Percentiles rank a stretch among this genome's conserved stretches.
Conservation (phyloP, 2,888 invertebrate genomes). For the Mythimna lalbum region DNA sequence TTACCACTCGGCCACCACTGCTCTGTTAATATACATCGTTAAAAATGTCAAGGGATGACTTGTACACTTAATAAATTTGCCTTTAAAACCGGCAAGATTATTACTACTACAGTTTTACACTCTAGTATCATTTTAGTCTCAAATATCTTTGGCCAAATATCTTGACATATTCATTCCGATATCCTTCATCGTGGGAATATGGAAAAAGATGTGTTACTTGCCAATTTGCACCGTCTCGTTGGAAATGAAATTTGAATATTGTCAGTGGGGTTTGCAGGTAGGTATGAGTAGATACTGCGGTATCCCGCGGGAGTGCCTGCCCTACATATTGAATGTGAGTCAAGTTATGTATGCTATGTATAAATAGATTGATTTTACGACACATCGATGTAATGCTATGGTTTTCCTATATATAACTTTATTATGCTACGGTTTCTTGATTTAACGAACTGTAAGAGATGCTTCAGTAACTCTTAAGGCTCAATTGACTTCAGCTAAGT, state of each 20-base stretch:
- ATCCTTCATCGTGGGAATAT: slow-evolving; percentile 29
- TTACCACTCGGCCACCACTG: too few relatives aligned
- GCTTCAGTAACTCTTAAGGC: too few relatives aligned
- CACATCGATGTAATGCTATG: not conserved
- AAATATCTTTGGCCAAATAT: slow-evolving; percentile 1
- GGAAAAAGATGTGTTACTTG: slow-evolving; percentile 72
- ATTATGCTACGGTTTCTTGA: too few relatives aligned
- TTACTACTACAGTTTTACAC: too few relatives aligned
- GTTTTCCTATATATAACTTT: not conserved
- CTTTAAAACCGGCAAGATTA: too few relatives aligned
- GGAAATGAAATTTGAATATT: slow-evolving; percentile 82
- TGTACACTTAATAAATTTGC: too few relatives aligned
- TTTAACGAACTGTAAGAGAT: too few relatives aligned
- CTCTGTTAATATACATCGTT: too few relatives aligned
- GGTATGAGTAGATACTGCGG: slow-evolving; percentile 44
- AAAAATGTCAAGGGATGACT: too few relatives aligned
- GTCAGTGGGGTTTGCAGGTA: slow-evolving; percentile 61
- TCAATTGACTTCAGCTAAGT: too few relatives aligned
- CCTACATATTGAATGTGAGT: slow-evolving; percentile 43
- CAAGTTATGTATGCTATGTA: slow-evolving; percentile 15
- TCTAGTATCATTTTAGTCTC: slow-evolving; percentile 2
- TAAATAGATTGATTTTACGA: slow-evolving; percentile 42
- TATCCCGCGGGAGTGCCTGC: slow-evolving; percentile 53
- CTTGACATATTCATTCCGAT: slow-evolving; percentile 58
- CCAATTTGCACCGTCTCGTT: slow-evolving; percentile 77